A percentile compares a stretch with the other conserved stretches of the same genome.
Evolutionary conservation across 2,113 vertebrate species (phyloP).

Genomic region (Boulengeromyrus knoepffleri): DNA sequence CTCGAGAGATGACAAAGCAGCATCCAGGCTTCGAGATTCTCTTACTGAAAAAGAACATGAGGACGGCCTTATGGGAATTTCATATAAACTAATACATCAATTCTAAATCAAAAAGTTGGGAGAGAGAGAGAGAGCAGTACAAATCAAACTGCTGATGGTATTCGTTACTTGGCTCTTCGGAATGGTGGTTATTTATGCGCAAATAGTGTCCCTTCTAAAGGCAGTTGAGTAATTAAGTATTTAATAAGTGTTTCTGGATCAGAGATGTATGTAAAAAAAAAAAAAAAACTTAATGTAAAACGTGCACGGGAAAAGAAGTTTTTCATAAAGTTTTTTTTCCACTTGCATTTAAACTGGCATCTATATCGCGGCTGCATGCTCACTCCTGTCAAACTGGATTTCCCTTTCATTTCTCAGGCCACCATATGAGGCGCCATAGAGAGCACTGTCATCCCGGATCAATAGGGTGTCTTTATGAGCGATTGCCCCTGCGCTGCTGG

Average conservation of each 20-base stretch:
- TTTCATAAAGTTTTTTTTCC: slow-evolving; percentile 76
- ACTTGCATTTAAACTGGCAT: slow-evolving; percentile 98
- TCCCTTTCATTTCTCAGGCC: slow-evolving; percentile 98
- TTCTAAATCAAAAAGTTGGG: slow-evolving; percentile 88
- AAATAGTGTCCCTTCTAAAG: slow-evolving; percentile 91
- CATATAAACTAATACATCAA: slow-evolving; percentile 84
- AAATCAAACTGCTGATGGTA: slow-evolving; percentile 71
- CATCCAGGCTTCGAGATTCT: slow-evolving; percentile 68
- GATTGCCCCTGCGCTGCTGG: slow-evolving; percentile 89
- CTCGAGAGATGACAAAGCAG: slow-evolving; percentile 71
- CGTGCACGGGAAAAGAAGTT: slow-evolving; percentile 55
- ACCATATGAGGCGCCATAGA: slow-evolving; percentile 72
- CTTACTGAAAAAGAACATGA: slow-evolving; percentile 55
- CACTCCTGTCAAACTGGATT: slow-evolving; percentile 98
- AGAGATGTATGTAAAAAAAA: not conserved
- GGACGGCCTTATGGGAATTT: slow-evolving; percentile 86
- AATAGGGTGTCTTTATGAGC: slow-evolving; percentile 98
- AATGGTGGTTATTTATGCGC: slow-evolving; percentile 80
- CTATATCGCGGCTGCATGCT: slow-evolving; percentile 79
- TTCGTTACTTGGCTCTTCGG: slow-evolving; percentile 76
- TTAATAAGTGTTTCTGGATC: slow-evolving; percentile 83
- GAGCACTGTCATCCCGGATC: slow-evolving; percentile 84
- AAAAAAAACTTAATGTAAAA: slow-evolving; percentile 34
- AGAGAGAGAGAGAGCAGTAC: slow-evolving; percentile 41
- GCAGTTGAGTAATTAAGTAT: slow-evolving; percentile 92